Base-by-base conservation (phyloP, 2,888 invertebrate species). In the Agonopterix subpropinquella region DNA sequence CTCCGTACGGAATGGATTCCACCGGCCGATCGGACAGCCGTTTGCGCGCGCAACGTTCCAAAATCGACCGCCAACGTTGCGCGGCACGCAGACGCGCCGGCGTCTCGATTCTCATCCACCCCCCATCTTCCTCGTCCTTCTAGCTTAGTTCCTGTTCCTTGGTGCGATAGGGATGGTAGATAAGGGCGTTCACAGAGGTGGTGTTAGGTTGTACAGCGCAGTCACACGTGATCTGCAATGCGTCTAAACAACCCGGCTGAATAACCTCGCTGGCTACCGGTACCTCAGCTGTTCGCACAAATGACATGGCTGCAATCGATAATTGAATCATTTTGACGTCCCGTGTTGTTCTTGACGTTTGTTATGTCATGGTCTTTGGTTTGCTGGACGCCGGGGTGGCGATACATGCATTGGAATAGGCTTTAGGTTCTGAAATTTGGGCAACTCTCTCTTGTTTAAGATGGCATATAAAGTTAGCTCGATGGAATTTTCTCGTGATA, bases 241-340 rank as follows among this genome's bases (percentile, higher is more conserved):
- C 87, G 87, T 84, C 87, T 86, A 85, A 85, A 86, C 84, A 86
- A 80, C 77, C 85, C 81, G 85, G 82, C 84, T 70, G 78, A 71
- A 73, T 76, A 80, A 79, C 80, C 83, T 81, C 80, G 65, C 47
- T 56, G 46, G 61, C 64, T 28, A 28, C 28, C 64, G 64, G 68
- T 57, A 63, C 65, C 80, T 82, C 86, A 86, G 86, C 86, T 86
- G 86, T 84, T 85, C 65, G 67, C 70, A 75, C 70, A 69, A 73
- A n/a, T 71, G 70, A 71, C 74, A 71, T 61, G 73, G 65, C 67
- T 57, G 68, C 70, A 77, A 84, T 86, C 85, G 77, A 86, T 86
- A 82, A 77, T 72, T 39, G 10, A 39, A n/a, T 39, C 39, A n/a
- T 39, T 39, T 39, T 28, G 28, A 28, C 28, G 28, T 28, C 7